Evolutionary conservation across 2,888 invertebrate genomes (phyloP).

Genomic region (Microctonus hyperodae): DNA sequence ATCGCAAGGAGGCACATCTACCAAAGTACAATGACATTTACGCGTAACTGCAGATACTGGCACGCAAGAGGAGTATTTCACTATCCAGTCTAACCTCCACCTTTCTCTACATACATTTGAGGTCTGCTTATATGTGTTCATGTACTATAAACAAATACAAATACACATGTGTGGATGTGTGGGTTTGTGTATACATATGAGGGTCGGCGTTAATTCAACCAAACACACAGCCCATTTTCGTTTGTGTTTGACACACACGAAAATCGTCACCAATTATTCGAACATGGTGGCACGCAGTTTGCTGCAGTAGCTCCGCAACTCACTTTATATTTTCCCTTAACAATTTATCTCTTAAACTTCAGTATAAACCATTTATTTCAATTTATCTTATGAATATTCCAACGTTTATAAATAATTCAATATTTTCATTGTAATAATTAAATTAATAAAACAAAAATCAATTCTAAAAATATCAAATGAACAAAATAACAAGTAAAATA

Average conservation of each 20-base stretch:
- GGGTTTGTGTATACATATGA: conserved; percentile 26
- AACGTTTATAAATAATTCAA: background rate
- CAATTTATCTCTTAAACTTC: background rate
- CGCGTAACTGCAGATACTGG: too few species aligned
- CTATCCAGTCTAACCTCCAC: background rate
- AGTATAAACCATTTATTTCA: background rate
- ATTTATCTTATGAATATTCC: background rate
- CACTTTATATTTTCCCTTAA: too few species aligned
- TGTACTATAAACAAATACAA: background rate
- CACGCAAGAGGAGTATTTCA: too few species aligned
- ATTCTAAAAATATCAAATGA: too few species aligned
- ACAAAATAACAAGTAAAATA: too few species aligned
- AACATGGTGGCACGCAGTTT: conserved; percentile 35
- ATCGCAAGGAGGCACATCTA: conserved; percentile 37
- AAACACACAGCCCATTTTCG: conserved; percentile 44
- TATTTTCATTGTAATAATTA: background rate
- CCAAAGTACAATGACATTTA: conserved; percentile 35
- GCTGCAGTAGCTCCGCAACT: too few species aligned
- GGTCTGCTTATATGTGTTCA: background rate
- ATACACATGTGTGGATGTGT: background rate
- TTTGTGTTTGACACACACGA: conserved; percentile 46
- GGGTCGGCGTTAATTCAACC: conserved; percentile 51
- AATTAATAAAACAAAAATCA: conserved; percentile 12
- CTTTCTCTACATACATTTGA: background rate
- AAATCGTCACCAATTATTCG: conserved; percentile 43